Evolutionary conservation across 2,797 vertebrate genomes (phyloP).

Genomic region (Antrozous pallidus): DNA sequence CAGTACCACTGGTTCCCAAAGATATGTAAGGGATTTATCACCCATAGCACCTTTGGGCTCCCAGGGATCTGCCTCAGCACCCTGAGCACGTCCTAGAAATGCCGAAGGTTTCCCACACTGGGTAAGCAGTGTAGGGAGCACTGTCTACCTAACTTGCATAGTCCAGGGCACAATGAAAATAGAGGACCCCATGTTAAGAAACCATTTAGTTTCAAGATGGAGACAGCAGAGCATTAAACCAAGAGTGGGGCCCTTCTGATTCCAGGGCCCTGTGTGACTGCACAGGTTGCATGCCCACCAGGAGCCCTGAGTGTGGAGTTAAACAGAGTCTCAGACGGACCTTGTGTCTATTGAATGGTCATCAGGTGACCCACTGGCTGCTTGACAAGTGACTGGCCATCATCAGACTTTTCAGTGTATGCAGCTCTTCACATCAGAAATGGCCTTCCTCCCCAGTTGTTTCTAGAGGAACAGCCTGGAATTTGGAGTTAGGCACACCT

Average conservation of each 20-base stretch:
- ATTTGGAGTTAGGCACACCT: neutral
- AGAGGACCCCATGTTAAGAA: neutral
- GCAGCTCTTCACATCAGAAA: neutral
- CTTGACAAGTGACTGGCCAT: neutral
- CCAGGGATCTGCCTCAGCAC: neutral
- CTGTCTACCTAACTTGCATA: neutral
- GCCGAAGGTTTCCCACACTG: neutral
- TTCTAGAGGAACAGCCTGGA: neutral
- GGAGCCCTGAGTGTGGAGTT: neutral
- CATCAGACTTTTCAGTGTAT: neutral
- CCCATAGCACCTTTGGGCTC: neutral
- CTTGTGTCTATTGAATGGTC: neutral
- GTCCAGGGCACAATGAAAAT: neutral
- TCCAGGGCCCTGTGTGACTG: neutral
- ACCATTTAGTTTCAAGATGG: neutral
- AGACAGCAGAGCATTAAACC: neutral
- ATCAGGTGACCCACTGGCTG: neutral
- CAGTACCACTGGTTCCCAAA: neutral
- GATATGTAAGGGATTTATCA: neutral
- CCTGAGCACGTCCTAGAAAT: neutral
- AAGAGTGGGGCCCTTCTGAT: neutral
- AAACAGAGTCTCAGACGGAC: neutral
- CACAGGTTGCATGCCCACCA: rapidly evolving
- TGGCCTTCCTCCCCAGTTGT: neutral
- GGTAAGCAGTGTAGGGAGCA: neutral